Evolutionary conservation across 1,140 invertebrate species (phyloP), one percentile per base, ranked within the genome.

Genomic region (Drosophila pseudoobscura): DNA sequence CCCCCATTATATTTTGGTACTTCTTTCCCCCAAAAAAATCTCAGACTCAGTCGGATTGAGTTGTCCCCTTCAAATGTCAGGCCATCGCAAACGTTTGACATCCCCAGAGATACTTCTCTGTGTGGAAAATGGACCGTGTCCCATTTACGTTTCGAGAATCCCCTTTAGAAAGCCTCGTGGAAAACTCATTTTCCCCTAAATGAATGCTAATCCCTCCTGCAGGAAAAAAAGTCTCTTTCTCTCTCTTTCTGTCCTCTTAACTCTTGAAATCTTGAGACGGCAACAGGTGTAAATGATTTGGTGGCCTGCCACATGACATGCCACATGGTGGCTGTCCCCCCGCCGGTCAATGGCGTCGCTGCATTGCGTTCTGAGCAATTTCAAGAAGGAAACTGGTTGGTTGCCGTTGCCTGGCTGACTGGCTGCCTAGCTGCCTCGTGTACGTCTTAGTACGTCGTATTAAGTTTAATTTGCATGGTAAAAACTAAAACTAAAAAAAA

Each of bases 241-340:
- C 15, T 15, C 24, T 26, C 24, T 31, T 3, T 22, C 44, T 11
- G 8, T 17, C n/a, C 39, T 24, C 39, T 26, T 60, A 39, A 75
- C 51, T 43, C 56, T 68, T 52, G 50, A 70, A 70, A 52, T 51
- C 44, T 41, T 15, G 45, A 24, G 11, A 13, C 24, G 39, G 31
- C 56, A 75, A 57, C 79, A 84, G 76, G 80, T 83, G 79, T 83
- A 70, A 79, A 83, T 83, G 79, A 83, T 83, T 65, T 69, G 49
- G 70, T n/a, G 51, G 47, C 35, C 54, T 17, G 62, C 51, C 75
- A 60, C 64, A 68, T 55, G 45, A 44, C 24, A 2, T n/a, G n/a
- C n/a, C n/a, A n/a, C n/a, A n/a, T 11, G 9, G 31, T 35, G 31
- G 35, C 3, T 35, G 54, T 47, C 31, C 35, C 22, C 44, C 44